A percentile compares a stretch with the other conserved stretches of the same genome.
These are phyloP conservation scores for Caenorhabditis panamensis DNA, from an alignment of 2,888 invertebrate species.

Conservation along the genomic window DNA sequence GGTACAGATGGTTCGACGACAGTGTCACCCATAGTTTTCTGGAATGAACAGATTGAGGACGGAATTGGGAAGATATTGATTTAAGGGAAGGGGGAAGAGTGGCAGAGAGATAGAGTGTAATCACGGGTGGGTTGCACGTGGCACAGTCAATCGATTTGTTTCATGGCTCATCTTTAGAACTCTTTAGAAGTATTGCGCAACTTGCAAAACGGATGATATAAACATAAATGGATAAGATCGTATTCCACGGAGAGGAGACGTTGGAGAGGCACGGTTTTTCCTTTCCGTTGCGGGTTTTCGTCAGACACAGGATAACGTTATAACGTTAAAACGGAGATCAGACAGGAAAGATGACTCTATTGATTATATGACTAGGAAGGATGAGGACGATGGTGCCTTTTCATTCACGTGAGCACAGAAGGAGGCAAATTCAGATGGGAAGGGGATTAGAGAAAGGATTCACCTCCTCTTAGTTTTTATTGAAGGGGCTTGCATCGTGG, in stretches of 20 bases:
- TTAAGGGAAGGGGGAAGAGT: background rate
- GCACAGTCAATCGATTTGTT: background rate
- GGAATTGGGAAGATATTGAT: background rate
- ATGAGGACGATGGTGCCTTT: background rate
- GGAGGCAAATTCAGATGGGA: background rate
- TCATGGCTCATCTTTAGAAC: too few relatives aligned
- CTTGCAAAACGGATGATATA: too few relatives aligned
- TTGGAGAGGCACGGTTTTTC: background rate
- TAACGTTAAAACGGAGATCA: constrained; percentile 1
- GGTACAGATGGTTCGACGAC: background rate
- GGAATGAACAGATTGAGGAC: background rate
- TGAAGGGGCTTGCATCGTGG: background rate
- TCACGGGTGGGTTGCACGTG: background rate
- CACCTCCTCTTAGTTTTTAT: background rate
- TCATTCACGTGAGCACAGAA: background rate
- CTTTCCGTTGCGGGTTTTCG: background rate
- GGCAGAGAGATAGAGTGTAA: background rate
- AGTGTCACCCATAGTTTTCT: constrained; percentile 41
- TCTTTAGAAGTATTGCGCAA: too few relatives aligned
- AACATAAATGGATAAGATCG: too few relatives aligned
- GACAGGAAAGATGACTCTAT: background rate
- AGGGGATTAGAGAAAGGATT: background rate
- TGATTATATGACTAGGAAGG: background rate
- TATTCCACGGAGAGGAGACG: background rate
- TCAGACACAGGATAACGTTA: background rate